phyloP scores from a whole-genome alignment of 2,888 invertebrate species.

The Synanthedon vespiformis region DNA sequence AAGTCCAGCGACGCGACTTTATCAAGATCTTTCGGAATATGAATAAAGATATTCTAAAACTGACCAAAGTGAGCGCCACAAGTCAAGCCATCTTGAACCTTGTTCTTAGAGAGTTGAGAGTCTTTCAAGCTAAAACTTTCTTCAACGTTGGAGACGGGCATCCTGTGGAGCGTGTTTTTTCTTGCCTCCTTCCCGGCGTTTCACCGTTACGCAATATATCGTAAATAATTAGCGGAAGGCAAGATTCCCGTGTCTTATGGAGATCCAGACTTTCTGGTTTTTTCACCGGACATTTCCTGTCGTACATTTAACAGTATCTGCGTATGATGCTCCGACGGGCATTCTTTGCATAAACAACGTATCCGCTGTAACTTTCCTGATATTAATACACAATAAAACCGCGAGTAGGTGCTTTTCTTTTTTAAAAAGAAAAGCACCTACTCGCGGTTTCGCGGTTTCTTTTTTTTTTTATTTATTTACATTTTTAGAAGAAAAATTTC shows the following conservation, averaged over 20 bases:
- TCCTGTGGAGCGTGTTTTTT: constrained; percentile 65
- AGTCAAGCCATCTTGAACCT: constrained; percentile 30
- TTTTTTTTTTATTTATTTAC: no score
- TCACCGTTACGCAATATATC: constrained; percentile 71
- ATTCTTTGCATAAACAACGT: background rate
- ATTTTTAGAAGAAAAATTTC: no score
- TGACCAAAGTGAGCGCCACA: constrained; percentile 30
- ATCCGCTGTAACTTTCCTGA: no score
- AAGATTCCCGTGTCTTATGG: constrained; percentile 69
- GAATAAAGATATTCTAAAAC: constrained; percentile 67
- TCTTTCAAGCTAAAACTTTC: constrained; percentile 25
- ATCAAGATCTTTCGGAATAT: constrained; percentile 65
- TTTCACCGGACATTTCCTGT: constrained; percentile 53
- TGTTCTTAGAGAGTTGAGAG: constrained; percentile 26
- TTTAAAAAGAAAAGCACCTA: no score
- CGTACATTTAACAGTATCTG: constrained; percentile 38
- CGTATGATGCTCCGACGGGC: background rate
- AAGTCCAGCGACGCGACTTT: constrained; percentile 41
- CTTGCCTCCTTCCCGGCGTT: constrained; percentile 65
- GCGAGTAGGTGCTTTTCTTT: no score
- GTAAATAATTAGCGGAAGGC: constrained; percentile 71
- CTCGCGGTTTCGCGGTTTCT: no score
- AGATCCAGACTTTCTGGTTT: constrained; percentile 57
- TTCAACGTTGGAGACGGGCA: constrained; percentile 39
- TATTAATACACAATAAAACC: no score